Conservation (phyloP, 35 echinoderm and acorn worm genomes). For the Apostichopus californicus region DNA sequence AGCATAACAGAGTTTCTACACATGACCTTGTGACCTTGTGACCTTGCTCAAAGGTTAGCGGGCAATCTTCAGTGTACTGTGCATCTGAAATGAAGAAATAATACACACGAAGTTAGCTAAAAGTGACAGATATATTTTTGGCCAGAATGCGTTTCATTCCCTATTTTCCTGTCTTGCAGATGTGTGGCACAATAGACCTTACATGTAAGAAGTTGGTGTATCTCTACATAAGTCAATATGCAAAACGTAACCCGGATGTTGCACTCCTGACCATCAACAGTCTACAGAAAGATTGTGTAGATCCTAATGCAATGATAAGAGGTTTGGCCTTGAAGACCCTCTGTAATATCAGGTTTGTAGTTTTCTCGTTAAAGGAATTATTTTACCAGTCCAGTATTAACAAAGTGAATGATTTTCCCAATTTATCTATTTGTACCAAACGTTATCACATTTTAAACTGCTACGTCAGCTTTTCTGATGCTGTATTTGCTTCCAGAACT, state of each 20-base stretch:
- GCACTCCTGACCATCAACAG: conserved; percentile 86
- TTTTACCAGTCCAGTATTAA: too few species aligned
- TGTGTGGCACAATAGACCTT: conserved; percentile 79
- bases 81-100: too few species aligned
- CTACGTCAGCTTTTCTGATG: neutral
- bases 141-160: neutral
- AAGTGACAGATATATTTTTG: too few species aligned
- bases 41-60: too few species aligned
- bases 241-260: conserved; percentile 68
- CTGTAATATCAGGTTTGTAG: conserved; percentile 79
- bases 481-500: neutral
- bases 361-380: too few species aligned
- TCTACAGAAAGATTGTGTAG: conserved; percentile 76
- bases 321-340: conserved; percentile 92
- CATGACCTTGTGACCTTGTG: too few species aligned
- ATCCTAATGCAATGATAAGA: conserved; percentile 94
- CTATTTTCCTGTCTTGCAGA: conserved; percentile 57
- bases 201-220: conserved; percentile 89
- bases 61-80: neutral
- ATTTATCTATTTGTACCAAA: too few species aligned
- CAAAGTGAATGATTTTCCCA: too few species aligned
- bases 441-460: too few species aligned
- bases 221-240: conserved; percentile 86
- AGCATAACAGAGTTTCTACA: too few species aligned
- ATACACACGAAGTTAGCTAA: too few species aligned